Conservation (phyloP, 1,140 invertebrate species). For the Pseudomyrmex gracilis region DNA sequence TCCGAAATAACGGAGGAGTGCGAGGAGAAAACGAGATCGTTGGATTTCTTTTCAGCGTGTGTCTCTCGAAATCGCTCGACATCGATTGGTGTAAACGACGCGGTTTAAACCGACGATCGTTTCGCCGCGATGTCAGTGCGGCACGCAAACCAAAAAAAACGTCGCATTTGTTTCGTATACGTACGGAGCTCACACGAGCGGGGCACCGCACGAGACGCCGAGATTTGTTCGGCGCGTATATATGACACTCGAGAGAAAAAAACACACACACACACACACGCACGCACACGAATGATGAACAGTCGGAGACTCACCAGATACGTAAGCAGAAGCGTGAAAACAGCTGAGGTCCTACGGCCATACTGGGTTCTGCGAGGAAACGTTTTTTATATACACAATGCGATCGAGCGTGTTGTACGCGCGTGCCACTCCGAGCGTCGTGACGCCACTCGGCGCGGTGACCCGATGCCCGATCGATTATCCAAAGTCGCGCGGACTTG, state of each 20-base stretch:
- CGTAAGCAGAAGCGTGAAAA: constrained; percentile 77
- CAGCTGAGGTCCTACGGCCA: constrained; percentile 81
- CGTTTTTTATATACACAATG: constrained; percentile 65
- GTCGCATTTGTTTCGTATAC: too few relatives aligned
- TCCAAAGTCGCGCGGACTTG: constrained; percentile 34
- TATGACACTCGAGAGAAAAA: not conserved
- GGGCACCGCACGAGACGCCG: too few relatives aligned
- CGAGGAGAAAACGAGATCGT: not conserved
- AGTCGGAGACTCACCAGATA: constrained; percentile 79
- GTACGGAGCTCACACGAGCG: too few relatives aligned
- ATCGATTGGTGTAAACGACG: not conserved
- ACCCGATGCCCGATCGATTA: constrained; percentile 65
- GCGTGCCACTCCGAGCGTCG: constrained; percentile 43
- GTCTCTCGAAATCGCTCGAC: constrained; percentile 18
- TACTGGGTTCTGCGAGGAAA: constrained; percentile 73
- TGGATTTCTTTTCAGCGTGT: too few relatives aligned
- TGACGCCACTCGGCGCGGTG: constrained; percentile 54
- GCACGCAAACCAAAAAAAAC: not conserved
- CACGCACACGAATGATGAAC: not conserved
- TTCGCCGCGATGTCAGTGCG: constrained; percentile 10
- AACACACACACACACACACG: not conserved
- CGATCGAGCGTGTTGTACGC: constrained; percentile 14
- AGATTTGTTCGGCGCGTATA: too few relatives aligned
- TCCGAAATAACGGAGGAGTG: not conserved
- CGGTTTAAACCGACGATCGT: not conserved